A percentile compares a stretch with the other conserved stretches of the same genome.
Conservation (phyloP, 1,140 invertebrate species). For the Solenopsis fugax region DNA sequence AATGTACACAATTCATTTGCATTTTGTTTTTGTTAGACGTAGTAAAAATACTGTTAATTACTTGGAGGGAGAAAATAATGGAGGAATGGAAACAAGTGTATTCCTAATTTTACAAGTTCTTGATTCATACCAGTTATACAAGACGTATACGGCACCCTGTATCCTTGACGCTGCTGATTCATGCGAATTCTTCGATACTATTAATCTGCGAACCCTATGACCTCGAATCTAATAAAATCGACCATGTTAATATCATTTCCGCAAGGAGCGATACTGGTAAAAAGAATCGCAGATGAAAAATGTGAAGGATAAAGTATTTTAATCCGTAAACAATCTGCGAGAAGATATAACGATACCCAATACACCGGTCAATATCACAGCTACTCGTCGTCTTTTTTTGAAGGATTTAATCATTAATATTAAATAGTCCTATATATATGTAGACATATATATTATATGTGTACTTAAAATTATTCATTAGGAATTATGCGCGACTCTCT, state of each 20-base stretch:
- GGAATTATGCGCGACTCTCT: slow-evolving; percentile 61
- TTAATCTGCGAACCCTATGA: slow-evolving; percentile 71
- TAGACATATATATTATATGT: slow-evolving; percentile 55
- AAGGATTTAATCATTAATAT: slow-evolving; percentile 68
- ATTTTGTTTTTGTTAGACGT: slow-evolving; percentile 64
- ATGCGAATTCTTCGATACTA: slow-evolving; percentile 54
- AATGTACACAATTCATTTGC: slow-evolving; percentile 79
- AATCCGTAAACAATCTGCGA: slow-evolving; percentile 32
- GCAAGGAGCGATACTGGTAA: slow-evolving; percentile 19
- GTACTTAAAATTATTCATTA: slow-evolving; percentile 72
- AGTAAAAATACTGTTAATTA: slow-evolving; percentile 73
- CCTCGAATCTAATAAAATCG: slow-evolving; percentile 53
- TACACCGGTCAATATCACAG: slow-evolving; percentile 85
- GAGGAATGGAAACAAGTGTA: slow-evolving; percentile 30
- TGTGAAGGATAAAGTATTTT: slow-evolving; percentile 18
- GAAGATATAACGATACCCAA: slow-evolving; percentile 72
- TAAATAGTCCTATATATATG: slow-evolving; percentile 70
- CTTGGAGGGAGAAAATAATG: slow-evolving; percentile 51
- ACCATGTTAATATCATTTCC: slow-evolving; percentile 50
- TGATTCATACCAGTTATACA: slow-evolving; percentile 5
- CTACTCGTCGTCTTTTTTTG: slow-evolving; percentile 78
- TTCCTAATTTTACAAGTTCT: slow-evolving; percentile 60
- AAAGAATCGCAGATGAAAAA: slow-evolving; percentile 37
- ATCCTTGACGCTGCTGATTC: slow-evolving; percentile 46
- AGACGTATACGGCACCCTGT: slow-evolving; percentile 19